Conservation (phyloP, 2,797 vertebrate genomes). For the Rhodeus uyekii region DNA sequence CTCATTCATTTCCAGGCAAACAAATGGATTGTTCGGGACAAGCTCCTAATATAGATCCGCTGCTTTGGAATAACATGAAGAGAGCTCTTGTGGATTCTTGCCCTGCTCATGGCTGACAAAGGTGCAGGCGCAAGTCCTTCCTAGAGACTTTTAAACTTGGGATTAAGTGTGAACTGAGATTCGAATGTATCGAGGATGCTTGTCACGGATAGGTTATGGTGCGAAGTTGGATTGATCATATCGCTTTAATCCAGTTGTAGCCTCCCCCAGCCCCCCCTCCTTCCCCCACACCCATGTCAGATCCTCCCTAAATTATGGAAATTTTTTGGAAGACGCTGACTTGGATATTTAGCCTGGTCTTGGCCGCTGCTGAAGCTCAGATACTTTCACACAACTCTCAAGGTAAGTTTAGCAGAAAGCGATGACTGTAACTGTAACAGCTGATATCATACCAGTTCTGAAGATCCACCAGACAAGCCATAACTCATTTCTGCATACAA, state of each 20-base stretch:
- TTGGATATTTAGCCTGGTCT: conserved; percentile 96
- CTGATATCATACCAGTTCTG: not conserved
- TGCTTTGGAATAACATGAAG: conserved; percentile 78
- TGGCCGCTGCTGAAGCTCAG: conserved; percentile 92
- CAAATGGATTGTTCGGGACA: conserved; percentile 82
- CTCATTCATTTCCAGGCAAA: conserved; percentile 78
- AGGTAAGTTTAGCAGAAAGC: conserved; percentile 79
- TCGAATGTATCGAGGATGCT: conserved; percentile 63
- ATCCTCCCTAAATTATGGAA: conserved; percentile 96
- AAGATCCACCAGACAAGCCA: not conserved
- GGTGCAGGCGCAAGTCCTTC: conserved; percentile 74
- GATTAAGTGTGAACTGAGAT: conserved; percentile 61
- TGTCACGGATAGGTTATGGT: conserved; percentile 84
- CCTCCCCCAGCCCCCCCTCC: conserved; percentile 72
- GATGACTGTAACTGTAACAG: not conserved
- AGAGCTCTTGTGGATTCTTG: conserved; percentile 70
- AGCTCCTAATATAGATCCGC: conserved; percentile 77
- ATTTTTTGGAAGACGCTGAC: conserved; percentile 98
- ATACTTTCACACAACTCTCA: conserved; percentile 93
- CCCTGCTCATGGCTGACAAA: conserved; percentile 82
- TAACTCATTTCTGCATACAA: conserved; percentile 6
- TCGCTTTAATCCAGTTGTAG: conserved; percentile 83
- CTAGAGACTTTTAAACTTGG: conserved; percentile 79
- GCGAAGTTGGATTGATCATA: conserved; percentile 78
- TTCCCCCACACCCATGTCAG: conserved; percentile 75